A percentile compares a stretch with the other conserved stretches of the same genome.
Conservation (phyloP, 2,888 invertebrate genomes). For the Branchellion lobata region DNA sequence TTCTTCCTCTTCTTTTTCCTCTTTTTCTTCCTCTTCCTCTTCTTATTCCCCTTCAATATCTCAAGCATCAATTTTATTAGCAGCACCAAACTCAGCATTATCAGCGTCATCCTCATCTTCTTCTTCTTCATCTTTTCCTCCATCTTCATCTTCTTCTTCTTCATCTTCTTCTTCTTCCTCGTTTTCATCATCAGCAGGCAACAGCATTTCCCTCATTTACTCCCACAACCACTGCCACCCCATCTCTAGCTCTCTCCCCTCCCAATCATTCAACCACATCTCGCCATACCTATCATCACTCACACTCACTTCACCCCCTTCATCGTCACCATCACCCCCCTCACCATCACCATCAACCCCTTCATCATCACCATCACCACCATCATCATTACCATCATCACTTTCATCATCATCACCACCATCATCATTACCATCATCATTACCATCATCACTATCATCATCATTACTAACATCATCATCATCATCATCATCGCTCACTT, state of each 20-base stretch:
- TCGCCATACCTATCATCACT: not conserved
- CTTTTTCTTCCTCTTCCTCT: not conserved
- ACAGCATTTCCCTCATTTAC: not conserved
- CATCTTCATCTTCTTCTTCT: not conserved
- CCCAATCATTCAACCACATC: not conserved
- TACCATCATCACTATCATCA: not conserved
- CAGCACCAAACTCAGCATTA: not conserved
- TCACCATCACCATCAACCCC: not conserved
- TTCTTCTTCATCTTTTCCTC: not conserved
- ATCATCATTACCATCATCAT: slow-evolving; percentile 14
- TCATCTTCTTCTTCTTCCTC: not conserved
- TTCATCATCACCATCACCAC: no score
- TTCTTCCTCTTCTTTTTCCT: no score
- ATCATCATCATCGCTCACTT: not conserved
- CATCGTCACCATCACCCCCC: not conserved
- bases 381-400: not conserved
- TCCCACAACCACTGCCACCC: not conserved
- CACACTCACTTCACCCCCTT: not conserved
- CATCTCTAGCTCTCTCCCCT: not conserved
- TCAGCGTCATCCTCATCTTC: slow-evolving; percentile 27
- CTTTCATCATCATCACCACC: slow-evolving; percentile 13
- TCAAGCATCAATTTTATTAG: not conserved
- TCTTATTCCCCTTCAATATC: no score
- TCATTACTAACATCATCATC: not conserved
- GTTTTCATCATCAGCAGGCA: not conserved